Conservation (phyloP, 1,140 invertebrate genomes). For the Rhizoglyphus robini region DNA sequence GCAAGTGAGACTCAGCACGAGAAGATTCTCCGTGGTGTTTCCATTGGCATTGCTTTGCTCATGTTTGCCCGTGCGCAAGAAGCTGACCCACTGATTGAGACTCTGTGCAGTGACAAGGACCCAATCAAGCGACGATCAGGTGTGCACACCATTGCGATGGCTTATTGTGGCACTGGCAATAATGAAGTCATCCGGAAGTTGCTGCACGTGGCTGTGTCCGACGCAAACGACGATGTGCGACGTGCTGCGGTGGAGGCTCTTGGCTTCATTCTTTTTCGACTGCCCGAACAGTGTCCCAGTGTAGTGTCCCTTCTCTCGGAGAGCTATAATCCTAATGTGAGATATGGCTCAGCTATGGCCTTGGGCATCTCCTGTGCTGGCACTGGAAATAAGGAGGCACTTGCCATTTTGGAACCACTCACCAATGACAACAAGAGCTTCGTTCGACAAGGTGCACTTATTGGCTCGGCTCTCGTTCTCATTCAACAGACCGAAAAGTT, state of each 20-base stretch:
- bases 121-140: slow-evolving; percentile 75
- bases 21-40: slow-evolving; percentile 88
- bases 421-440: slow-evolving; percentile 98
- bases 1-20: slow-evolving; percentile 92
- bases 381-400: slow-evolving; percentile 85
- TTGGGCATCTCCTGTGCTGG: slow-evolving; percentile 96
- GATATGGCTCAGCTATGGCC: slow-evolving; percentile 98
- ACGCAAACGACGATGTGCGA: slow-evolving; percentile 97
- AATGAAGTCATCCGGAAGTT: slow-evolving; percentile 88
- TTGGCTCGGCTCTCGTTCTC: slow-evolving; percentile 91
- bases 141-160: slow-evolving; percentile 96
- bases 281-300: slow-evolving; percentile 90
- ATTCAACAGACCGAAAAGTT: slow-evolving; percentile 94
- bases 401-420: slow-evolving; percentile 92
- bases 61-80: slow-evolving; percentile 95
- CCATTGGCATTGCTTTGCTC: slow-evolving; percentile 85
- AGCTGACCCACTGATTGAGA: slow-evolving; percentile 81
- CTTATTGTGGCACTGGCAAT: slow-evolving; percentile 94
- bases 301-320: slow-evolving; percentile 91
- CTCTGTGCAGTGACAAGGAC: slow-evolving; percentile 58
- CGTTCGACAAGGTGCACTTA: slow-evolving; percentile 91
- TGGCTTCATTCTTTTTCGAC: slow-evolving; percentile 88
- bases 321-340: slow-evolving; percentile 97
- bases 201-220: slow-evolving; percentile 90
- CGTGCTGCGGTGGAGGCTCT: slow-evolving; percentile 91